These are phyloP conservation scores for Megatriorchis doriae DNA, from an alignment of 2,113 vertebrate genomes.

Conservation along the genomic window DNA sequence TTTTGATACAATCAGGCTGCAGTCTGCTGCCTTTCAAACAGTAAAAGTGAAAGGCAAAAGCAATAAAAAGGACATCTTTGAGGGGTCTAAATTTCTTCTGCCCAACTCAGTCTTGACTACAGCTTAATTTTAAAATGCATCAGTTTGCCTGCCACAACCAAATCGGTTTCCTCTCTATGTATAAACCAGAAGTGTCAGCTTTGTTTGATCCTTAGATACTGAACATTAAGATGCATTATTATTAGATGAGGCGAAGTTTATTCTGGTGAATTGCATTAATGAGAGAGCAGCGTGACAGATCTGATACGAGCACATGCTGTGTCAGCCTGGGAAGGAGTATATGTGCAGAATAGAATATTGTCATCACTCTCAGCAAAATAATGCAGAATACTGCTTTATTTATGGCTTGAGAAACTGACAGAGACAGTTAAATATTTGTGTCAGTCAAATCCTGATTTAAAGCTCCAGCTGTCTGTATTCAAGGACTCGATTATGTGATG, in stretches of 20 bases:
- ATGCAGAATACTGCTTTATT: background rate
- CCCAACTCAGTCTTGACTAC: background rate
- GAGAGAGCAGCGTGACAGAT: background rate
- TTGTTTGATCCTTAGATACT: background rate
- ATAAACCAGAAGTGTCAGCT: background rate
- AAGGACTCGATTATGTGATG: background rate
- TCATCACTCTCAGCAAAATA: background rate
- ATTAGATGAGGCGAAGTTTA: background rate
- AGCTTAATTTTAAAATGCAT: background rate
- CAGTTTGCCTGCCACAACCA: background rate
- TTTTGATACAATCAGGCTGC: background rate
- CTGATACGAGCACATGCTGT: background rate
- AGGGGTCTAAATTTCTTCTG: background rate
- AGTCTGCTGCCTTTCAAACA: background rate
- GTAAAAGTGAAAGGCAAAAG: background rate
- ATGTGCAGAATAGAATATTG: background rate
- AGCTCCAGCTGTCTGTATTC: background rate
- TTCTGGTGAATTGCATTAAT: background rate
- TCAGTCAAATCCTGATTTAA: slow-evolving; percentile 23
- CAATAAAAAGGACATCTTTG: background rate
- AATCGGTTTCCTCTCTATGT: background rate
- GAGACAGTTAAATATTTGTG: background rate
- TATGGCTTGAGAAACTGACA: background rate
- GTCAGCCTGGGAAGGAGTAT: background rate
- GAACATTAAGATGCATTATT: background rate